Evolutionary conservation across 2,888 invertebrate genomes (phyloP), one percentile per base, ranked within the genome.

Genomic region (Flabesymbios commensalis): DNA sequence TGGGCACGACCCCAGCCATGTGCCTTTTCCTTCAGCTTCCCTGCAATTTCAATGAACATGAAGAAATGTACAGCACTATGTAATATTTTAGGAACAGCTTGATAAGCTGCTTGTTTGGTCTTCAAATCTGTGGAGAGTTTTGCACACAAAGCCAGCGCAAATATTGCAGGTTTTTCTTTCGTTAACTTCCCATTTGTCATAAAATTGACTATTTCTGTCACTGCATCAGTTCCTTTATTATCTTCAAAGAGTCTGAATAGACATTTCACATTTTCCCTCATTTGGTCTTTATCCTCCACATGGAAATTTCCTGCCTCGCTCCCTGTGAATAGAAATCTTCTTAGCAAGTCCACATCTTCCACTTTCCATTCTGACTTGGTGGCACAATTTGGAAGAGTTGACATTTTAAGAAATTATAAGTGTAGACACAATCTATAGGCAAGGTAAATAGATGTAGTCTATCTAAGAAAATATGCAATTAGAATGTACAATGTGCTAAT

Each of bases 121-220:
- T 49, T 39, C 4, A 2, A 14, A 78, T 78, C 77, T 72, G 70
- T 73, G 14, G 76, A 76, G 4, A 64, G 68, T 63, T 85, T 83
- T 1, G 88, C 83, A 73, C 88, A 88, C 72, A 88, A 84, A 1
- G 88, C 87, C 51, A 90, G 78, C n/a, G 88, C 88, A 81, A 87
- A 88, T 48, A 89, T 84, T n/a, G 88, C 82, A 2, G 70, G 63
- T 31, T 69, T 63, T 64, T 75, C 74, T 54, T 71, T 74, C 10
- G 88, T 86, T 42, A 81, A 75, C 17, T 81, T 67, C 2, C 81
- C 81, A 10, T 74, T 68, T 22, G 72, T 41, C 45, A 79, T 79
- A 57, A 82, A 75, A 19, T 74, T 71, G 28, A 67, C 62, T 2
- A 83, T 70, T 33, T 78, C 74, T 3, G 69, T 48, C 17, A 83